A percentile compares a stretch with the other conserved stretches of the same genome.
Conservation (phyloP, 2,797 vertebrate genomes). For the Danio aesculapii region DNA sequence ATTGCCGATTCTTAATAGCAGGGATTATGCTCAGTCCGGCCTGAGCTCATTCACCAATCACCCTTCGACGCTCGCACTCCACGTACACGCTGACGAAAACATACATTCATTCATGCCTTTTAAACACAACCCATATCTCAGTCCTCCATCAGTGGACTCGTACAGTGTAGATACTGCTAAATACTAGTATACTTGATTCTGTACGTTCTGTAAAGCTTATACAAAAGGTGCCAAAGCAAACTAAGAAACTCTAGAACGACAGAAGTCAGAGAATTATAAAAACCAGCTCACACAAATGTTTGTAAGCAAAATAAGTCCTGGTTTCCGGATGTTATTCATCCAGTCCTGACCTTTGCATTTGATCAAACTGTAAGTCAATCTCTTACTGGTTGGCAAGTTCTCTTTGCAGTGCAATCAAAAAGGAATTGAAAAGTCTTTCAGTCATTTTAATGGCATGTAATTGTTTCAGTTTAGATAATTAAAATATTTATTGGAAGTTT, state of each 20-base stretch:
- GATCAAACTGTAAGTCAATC: neutral
- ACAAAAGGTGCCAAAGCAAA: neutral
- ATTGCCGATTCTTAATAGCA: constrained; percentile 74
- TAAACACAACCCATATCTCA: neutral
- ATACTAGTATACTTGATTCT: neutral
- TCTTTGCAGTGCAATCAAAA: too few relatives aligned
- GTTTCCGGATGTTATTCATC: neutral
- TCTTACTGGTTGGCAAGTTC: neutral
- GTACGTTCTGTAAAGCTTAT: neutral
- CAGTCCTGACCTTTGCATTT: neutral
- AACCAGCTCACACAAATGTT: neutral
- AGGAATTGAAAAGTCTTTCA: neutral
- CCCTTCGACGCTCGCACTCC: constrained; percentile 42
- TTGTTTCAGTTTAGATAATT: neutral
- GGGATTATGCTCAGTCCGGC: constrained; percentile 71
- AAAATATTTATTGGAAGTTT: neutral
- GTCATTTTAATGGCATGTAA: too few relatives aligned
- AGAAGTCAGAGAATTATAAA: neutral
- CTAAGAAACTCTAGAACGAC: too few relatives aligned
- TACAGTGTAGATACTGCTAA: neutral
- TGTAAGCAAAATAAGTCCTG: neutral
- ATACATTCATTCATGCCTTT: constrained; percentile 21
- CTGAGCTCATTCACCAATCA: constrained; percentile 48
- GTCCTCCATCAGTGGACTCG: neutral
- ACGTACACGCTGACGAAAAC: constrained; percentile 3